These are phyloP conservation scores for Xestia xanthographa DNA, from an alignment of 2,888 invertebrate species.

Conservation along the genomic window DNA sequence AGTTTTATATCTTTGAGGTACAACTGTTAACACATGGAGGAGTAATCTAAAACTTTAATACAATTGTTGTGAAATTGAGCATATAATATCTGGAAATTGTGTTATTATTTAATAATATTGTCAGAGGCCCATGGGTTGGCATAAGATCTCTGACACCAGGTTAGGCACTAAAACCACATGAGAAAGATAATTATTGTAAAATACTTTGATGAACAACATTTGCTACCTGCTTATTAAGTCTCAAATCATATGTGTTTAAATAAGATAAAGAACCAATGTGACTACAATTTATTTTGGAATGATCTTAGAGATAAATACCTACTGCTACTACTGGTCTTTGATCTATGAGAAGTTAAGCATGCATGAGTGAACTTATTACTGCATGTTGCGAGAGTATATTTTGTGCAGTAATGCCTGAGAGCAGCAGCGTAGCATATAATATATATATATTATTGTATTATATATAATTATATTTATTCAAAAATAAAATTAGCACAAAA, in stretches of 20 bases:
- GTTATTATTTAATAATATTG: neutral
- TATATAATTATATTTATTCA: too few species aligned
- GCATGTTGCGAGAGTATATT: neutral
- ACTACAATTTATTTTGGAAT: neutral
- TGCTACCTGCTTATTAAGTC: neutral
- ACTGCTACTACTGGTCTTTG: neutral
- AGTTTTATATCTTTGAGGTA: slow-evolving; percentile 13
- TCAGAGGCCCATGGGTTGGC: too few species aligned
- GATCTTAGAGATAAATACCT: neutral
- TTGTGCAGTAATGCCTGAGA: neutral
- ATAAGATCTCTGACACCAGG: too few species aligned
- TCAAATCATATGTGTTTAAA: neutral
- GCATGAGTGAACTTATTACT: neutral
- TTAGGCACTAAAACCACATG: too few species aligned
- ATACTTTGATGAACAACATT: neutral
- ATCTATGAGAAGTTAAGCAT: neutral
- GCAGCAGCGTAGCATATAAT: too few species aligned
- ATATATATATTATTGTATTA: too few species aligned
- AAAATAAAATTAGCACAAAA: too few species aligned
- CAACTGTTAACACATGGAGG: slow-evolving; percentile 5
- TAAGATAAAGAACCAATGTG: neutral
- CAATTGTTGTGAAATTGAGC: slow-evolving; percentile 1
- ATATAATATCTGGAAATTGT: neutral
- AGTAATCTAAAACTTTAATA: slow-evolving; percentile 1
- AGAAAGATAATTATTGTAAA: neutral